Evolutionary conservation across 2,113 vertebrate genomes (phyloP).

Genomic region (Erythrocercus mccallii): DNA sequence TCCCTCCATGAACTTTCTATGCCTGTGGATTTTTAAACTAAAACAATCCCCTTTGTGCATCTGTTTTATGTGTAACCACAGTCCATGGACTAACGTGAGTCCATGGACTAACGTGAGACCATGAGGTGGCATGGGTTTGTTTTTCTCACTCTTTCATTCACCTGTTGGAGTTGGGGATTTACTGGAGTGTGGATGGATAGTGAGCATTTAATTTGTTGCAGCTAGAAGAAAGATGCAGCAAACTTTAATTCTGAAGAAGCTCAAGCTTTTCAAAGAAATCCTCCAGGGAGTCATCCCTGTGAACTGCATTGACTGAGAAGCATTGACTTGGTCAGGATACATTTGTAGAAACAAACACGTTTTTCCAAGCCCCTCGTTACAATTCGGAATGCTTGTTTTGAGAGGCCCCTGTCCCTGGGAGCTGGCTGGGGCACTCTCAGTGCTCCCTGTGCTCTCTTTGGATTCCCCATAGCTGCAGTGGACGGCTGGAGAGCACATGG

Average conservation of each 20-base stretch:
- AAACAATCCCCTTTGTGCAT: neutral
- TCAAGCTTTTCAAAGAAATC: neutral
- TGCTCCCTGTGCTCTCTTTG: neutral
- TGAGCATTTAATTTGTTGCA: neutral
- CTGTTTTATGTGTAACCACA: neutral
- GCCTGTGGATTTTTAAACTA: neutral
- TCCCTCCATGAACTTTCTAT: neutral
- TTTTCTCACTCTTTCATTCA: neutral
- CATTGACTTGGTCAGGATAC: neutral
- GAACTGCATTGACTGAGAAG: neutral
- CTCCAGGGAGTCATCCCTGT: neutral
- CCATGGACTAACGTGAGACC: fast-evolving
- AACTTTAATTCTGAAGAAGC: neutral
- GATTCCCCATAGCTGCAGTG: neutral
- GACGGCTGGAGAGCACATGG: neutral
- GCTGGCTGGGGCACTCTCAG: neutral
- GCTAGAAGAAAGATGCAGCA: neutral
- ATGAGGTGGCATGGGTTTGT: neutral
- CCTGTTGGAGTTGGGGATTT: neutral
- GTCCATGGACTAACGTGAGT: neutral
- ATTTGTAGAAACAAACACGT: neutral
- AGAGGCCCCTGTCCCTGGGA: neutral
- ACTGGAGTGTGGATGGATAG: neutral
- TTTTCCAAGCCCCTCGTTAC: neutral
- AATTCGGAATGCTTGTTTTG: neutral